Conservation (phyloP, 2,113 vertebrate genomes). For the Copsychus sechellarum region DNA sequence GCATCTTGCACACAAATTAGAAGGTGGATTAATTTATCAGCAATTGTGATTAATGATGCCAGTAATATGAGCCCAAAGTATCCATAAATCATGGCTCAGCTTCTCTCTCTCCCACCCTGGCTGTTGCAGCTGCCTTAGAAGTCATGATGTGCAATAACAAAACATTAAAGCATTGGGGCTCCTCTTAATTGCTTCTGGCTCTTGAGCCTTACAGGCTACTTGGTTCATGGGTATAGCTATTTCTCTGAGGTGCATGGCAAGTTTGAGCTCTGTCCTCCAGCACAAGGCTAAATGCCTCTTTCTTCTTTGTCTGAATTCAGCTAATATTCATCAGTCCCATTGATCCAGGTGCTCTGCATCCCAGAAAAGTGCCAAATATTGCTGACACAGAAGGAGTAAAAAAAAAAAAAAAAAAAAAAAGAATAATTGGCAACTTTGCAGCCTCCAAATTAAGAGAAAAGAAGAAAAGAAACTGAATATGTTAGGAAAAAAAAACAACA, state of each 20-base stretch:
- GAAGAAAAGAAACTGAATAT: constrained; percentile 7
- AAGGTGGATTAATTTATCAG: constrained; percentile 44
- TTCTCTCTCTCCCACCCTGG: not conserved
- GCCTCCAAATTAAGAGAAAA: not conserved
- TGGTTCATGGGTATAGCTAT: not conserved
- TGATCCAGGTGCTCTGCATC: not conserved
- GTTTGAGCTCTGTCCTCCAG: not conserved
- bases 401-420: not conserved
- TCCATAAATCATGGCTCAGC: constrained; percentile 22
- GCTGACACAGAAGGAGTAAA: not conserved
- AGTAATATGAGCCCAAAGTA: not conserved
- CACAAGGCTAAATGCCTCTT: not conserved
- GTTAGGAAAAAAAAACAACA: not conserved
- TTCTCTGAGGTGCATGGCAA: not conserved
- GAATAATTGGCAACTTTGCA: not conserved
- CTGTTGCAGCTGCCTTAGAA: constrained; percentile 1
- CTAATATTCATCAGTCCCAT: not conserved
- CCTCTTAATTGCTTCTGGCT: not conserved
- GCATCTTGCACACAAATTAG: not conserved
- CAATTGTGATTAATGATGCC: constrained; percentile 27
- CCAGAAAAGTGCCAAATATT: not conserved
- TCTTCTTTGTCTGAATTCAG: not conserved
- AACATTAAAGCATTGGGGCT: not conserved
- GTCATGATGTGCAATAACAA: not conserved
- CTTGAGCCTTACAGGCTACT: not conserved